phyloP scores from a whole-genome alignment of 1,140 invertebrate species.

The Lepeophtheirus salmonis region DNA sequence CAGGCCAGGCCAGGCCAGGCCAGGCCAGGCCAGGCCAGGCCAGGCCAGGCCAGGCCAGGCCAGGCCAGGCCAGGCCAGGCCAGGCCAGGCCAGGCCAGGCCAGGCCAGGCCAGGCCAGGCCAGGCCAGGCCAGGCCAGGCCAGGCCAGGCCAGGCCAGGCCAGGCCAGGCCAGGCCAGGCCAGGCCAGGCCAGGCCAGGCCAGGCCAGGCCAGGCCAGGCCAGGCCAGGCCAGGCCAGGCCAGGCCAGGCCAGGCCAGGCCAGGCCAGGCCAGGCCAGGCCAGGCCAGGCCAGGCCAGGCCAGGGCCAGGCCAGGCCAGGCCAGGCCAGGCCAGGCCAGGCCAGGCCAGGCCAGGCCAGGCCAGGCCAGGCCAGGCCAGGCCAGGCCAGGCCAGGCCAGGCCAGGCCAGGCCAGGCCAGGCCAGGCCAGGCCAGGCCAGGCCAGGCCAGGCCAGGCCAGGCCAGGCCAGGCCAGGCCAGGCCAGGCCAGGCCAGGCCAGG shows the following conservation, averaged over 20 bases:
- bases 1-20: slow-evolving; percentile 23
- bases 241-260: slow-evolving; percentile 22
- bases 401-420: slow-evolving; percentile 22
- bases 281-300: slow-evolving; percentile 22
- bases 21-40: slow-evolving; percentile 23
- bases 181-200: slow-evolving; percentile 24
- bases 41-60: slow-evolving; percentile 23
- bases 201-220: slow-evolving; percentile 23
- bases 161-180: slow-evolving; percentile 24
- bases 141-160: slow-evolving; percentile 24
- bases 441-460: slow-evolving; percentile 24
- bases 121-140: slow-evolving; percentile 24
- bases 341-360: slow-evolving; percentile 23
- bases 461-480: slow-evolving; percentile 24
- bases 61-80: slow-evolving; percentile 24
- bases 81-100: slow-evolving; percentile 24
- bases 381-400: slow-evolving; percentile 21
- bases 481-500: slow-evolving; percentile 24
- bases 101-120: slow-evolving; percentile 24
- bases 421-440: slow-evolving; percentile 23
- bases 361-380: slow-evolving; percentile 23
- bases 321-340: slow-evolving; percentile 22
- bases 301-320: slow-evolving; percentile 21
- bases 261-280: slow-evolving; percentile 23
- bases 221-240: slow-evolving; percentile 23